Conservation (phyloP, 2,797 vertebrate species). For the Enteromius radiatus region DNA sequence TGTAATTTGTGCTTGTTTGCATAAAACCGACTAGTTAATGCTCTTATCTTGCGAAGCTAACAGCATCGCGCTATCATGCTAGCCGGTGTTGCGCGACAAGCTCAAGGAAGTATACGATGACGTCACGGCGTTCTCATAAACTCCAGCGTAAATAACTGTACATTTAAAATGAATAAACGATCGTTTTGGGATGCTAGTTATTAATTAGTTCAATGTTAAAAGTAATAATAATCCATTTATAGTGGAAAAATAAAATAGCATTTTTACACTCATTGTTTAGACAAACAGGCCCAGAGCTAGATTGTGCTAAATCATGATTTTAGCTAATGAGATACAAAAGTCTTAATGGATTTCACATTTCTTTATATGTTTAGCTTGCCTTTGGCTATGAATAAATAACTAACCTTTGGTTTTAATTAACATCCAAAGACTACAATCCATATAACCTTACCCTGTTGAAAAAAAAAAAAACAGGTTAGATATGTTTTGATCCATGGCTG, state of each 20-base stretch:
- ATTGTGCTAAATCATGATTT: background rate
- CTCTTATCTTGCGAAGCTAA: conserved; percentile 16
- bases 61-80: conserved; percentile 35
- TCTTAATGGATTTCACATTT: background rate
- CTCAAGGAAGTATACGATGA: conserved; percentile 2
- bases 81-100: conserved; percentile 34
- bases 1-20: conserved; percentile 7
- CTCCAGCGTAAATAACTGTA: background rate
- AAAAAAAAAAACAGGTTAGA: too few species aligned
- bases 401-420: background rate
- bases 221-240: background rate
- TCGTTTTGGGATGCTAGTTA: too few species aligned
- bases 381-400: background rate
- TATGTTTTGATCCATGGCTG: background rate
- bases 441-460: background rate
- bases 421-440: background rate
- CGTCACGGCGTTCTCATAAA: conserved; percentile 1
- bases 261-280: background rate
- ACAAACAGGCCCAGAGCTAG: background rate
- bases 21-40: conserved; percentile 23
- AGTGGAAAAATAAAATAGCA: background rate
- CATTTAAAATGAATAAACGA: background rate
- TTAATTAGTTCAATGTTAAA: background rate
- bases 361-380: background rate
- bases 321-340: background rate